Base-by-base conservation (phyloP, 2,888 invertebrate species). In the Taphrorychus bicolor region DNA sequence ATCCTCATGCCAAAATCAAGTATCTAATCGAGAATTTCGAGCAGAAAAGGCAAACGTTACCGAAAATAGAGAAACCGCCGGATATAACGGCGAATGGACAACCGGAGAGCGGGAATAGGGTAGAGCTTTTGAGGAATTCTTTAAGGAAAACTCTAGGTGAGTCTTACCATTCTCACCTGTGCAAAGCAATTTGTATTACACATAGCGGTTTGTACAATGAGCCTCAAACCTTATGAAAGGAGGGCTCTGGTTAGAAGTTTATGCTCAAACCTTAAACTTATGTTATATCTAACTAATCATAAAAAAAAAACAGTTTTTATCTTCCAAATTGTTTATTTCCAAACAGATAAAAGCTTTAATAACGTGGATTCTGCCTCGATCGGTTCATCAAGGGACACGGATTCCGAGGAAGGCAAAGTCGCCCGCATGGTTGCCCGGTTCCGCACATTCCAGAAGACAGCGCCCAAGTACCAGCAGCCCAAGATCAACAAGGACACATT, bases 401-500 rank as follows among this genome's bases (percentile, higher is more conserved):
- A 60, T 16, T 23, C 41, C n/a, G 60, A 68, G 17, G 71, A 71
- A 16, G 66, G 56, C 5, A 72, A 72, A 62, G 74, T 76, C 14
- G 60, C 73, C 1, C 70, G 73, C 19, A 71, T 76, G 45, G 72
- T 77, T 9, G 77, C 75, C 56, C 81, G 81, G 72, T 83, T 81
- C 63, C 76, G 79, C 67, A 78, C 78, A 7, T 81, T 81, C 69
- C 78, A 79, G 48, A 85, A 85, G 74, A 85, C 85, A 52, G 84
- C 86, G 5, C 82, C 89, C 5, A 87, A 89, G 1, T 88, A 89
- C 0, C 85, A 86, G 0, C 82, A 85, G 45, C 85, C 86, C 2
- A 86, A 85, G 69, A 73, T 78, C 72, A 76, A 76, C 73, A 75
- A 71, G 62, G 76, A 77, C 40, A 75, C 75, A 7, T 74, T 92